Conservation (phyloP, 2,113 vertebrate species). For the Halcyon malimbica region DNA sequence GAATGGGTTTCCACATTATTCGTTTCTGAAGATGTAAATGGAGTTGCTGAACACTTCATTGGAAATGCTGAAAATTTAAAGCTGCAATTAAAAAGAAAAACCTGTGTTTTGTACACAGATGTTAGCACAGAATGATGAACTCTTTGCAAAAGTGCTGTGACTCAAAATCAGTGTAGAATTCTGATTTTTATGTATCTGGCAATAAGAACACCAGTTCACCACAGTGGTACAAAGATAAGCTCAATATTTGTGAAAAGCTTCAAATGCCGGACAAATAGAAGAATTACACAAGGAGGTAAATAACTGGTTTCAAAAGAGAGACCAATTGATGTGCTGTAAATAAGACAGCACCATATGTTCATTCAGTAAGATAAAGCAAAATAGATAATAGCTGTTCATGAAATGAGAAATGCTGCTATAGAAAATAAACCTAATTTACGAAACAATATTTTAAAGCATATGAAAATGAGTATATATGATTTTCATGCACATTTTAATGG, state of each 20-base stretch:
- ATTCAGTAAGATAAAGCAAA: not conserved
- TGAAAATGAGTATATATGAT: not conserved
- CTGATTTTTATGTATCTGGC: not conserved
- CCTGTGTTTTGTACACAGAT: not conserved
- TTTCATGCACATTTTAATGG: not conserved
- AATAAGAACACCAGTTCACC: not conserved
- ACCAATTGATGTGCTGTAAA: not conserved
- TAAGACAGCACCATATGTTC: not conserved
- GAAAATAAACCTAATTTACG: not conserved
- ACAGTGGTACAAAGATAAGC: not conserved
- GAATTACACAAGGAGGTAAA: not conserved
- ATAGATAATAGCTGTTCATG: not conserved
- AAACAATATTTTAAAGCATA: not conserved
- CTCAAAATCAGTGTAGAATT: not conserved
- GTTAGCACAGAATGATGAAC: not conserved
- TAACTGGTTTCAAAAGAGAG: not conserved
- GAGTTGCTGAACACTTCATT: not conserved
- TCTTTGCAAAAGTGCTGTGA: not conserved
- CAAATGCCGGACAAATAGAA: not conserved
- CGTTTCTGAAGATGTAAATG: not conserved
- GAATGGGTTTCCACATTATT: not conserved
- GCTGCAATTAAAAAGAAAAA: not conserved
- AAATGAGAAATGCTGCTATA: not conserved
- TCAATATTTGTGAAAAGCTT: not conserved
- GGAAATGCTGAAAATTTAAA: not conserved